Evolutionary conservation across 2,797 vertebrate species (phyloP).

Genomic region (Sylvilagus floridanus): DNA sequence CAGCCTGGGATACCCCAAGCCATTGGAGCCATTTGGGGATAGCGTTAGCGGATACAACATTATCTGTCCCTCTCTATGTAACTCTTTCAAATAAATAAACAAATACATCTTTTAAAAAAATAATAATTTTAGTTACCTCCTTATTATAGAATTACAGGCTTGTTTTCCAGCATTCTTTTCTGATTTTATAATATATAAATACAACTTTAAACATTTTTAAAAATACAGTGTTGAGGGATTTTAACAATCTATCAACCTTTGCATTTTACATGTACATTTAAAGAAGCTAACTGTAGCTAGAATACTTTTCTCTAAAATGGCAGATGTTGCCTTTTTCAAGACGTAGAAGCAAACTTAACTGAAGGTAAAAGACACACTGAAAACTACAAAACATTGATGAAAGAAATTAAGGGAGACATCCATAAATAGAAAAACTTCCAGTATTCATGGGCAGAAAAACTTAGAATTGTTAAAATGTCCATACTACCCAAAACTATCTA

Average conservation of each 20-base stretch:
- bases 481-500: neutral
- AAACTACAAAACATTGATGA: neutral
- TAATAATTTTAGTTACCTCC: neutral
- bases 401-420: neutral
- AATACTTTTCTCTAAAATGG: neutral
- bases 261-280: neutral
- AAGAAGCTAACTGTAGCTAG: constrained; percentile 17
- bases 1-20: no score
- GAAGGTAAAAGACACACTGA: neutral
- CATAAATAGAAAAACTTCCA: neutral
- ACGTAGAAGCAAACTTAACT: neutral
- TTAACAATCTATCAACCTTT: no score
- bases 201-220: no score
- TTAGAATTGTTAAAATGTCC: neutral
- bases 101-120: no score
- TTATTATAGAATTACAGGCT: neutral
- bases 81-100: no score
- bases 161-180: neutral
- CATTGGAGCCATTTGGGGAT: no score
- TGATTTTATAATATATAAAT: neutral
- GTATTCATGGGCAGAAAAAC: neutral
- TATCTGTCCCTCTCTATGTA: no score
- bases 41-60: no score
- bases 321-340: neutral
- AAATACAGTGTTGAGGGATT: no score